A percentile compares a stretch with the other conserved stretches of the same genome.
Conservation (phyloP, 2,113 vertebrate species). For the Bubo bubo region DNA sequence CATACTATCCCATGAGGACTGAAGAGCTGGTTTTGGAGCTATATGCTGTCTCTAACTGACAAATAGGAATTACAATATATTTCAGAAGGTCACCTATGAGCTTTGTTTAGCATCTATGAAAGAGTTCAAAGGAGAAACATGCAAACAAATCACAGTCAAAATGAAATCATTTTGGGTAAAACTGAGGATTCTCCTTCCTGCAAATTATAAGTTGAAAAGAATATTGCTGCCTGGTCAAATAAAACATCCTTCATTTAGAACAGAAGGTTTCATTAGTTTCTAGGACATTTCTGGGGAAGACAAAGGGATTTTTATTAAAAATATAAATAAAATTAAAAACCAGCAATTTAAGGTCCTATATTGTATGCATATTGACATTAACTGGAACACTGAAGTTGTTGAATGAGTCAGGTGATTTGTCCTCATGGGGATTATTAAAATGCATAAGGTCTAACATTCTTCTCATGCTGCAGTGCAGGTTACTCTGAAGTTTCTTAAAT, state of each 20-base stretch:
- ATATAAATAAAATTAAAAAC: not conserved
- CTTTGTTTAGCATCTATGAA: not conserved
- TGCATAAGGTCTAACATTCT: not conserved
- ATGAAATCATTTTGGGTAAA: not conserved
- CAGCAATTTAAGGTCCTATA: not conserved
- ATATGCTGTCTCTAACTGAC: not conserved
- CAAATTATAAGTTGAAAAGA: not conserved
- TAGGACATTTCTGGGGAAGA: not conserved
- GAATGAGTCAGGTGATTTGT: not conserved
- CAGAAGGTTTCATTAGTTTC: not conserved
- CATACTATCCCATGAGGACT: not conserved
- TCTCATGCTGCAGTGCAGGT: not conserved
- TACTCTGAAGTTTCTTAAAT: not conserved
- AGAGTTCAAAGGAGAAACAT: not conserved
- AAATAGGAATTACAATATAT: not conserved
- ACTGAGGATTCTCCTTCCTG: not conserved
- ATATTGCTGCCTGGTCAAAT: not conserved
- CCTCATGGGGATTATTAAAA: not conserved
- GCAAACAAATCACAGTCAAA: not conserved
- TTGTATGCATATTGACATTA: not conserved
- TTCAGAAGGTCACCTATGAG: not conserved
- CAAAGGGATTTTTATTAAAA: not conserved
- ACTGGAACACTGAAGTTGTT: not conserved
- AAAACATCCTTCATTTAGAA: not conserved
- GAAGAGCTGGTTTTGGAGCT: not conserved